Base-by-base conservation (phyloP, 64 coral and sea anemone genomes). In the Stylophora pistillata region DNA sequence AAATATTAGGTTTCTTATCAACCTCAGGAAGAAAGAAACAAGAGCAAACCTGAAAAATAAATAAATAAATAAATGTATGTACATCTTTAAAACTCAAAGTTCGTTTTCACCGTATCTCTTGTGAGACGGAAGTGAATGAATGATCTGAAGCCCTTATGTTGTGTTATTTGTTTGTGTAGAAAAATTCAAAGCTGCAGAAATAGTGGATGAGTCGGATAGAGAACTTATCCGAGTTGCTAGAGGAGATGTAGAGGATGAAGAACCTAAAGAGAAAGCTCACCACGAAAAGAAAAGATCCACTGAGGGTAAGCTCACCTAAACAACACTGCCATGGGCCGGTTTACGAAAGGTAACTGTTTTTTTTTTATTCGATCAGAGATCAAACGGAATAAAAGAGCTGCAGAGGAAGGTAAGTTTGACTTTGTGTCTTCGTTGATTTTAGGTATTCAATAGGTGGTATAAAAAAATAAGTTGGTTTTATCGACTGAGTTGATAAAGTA, bases 211-310 rank as follows among this genome's bases (percentile, higher is more conserved):
- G 32, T 99, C 97, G 0, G 97, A 99, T 56, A 95, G 62, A 76
- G 95, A 94, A 10, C 78, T 99, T 3, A 95, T 99, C 58, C 82
- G 97, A 61, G 97, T 99, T 23, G 55, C 89, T 58, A 76, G 97
- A 32, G 92, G 90, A 27, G 97, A 99, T 74, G 79, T 99, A 31
- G 97, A 99, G 10, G 86, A 95, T 26, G 97, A 99, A 65, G 78
- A 95, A 4, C 90, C 90, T 15, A 58, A 74, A 47, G 63, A 77
- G 29, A 82, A 76, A 59, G 41, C 91, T 26, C 79, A 87, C n/a
- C 86, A 87, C n/a, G 74, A 92, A 71, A 99, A 95, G 53, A 95
- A 95, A 74, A 59, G 97, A 71, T 94, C 88, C 21, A 89, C 89
- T 14, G 89, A 75, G 57, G 89, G 87, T 92, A 86, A 78, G 29